Conservation (phyloP, 2,113 vertebrate species). For the Salvelinus alpinus region DNA sequence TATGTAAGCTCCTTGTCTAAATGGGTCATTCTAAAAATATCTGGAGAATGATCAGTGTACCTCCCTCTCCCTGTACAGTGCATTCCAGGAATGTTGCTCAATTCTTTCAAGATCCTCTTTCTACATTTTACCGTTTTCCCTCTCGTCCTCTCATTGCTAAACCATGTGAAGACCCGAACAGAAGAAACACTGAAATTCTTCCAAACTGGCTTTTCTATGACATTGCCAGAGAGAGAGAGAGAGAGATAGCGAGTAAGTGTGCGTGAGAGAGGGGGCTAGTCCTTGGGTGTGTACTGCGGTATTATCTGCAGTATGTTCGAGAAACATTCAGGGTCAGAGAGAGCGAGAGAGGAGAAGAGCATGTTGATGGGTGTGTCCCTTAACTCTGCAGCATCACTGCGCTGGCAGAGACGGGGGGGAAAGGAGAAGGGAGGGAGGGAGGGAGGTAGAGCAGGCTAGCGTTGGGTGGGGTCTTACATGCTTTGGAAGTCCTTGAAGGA, state of each 20-base stretch:
- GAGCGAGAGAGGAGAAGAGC: constrained; percentile 24
- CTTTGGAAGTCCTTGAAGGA: constrained; percentile 5
- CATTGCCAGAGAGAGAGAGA: background rate
- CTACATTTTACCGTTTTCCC: background rate
- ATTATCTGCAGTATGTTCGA: constrained; percentile 35
- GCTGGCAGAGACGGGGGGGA: constrained; percentile 9
- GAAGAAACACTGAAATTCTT: background rate
- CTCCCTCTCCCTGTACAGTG: constrained; percentile 12
- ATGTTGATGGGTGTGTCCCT: constrained; percentile 58
- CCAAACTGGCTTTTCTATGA: background rate
- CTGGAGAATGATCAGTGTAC: constrained; percentile 31
- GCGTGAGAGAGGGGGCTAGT: background rate
- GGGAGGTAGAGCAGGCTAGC: background rate
- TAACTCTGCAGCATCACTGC: constrained; percentile 66
- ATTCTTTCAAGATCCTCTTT: background rate
- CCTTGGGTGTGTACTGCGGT: constrained; percentile 60
- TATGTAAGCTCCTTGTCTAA: constrained; percentile 14
- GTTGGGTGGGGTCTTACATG: background rate
- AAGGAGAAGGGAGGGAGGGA: constrained; percentile 14
- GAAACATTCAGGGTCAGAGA: constrained; percentile 61
- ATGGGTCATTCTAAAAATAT: constrained; percentile 19
- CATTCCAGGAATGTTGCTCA: background rate
- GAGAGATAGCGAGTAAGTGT: background rate
- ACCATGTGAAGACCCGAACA: background rate
- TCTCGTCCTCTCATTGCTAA: background rate